Percentiles rank a stretch among this genome's conserved stretches.
These are phyloP conservation scores for Trematomus loennbergii DNA, from an alignment of 2,113 vertebrate species.

Conservation along the genomic window DNA sequence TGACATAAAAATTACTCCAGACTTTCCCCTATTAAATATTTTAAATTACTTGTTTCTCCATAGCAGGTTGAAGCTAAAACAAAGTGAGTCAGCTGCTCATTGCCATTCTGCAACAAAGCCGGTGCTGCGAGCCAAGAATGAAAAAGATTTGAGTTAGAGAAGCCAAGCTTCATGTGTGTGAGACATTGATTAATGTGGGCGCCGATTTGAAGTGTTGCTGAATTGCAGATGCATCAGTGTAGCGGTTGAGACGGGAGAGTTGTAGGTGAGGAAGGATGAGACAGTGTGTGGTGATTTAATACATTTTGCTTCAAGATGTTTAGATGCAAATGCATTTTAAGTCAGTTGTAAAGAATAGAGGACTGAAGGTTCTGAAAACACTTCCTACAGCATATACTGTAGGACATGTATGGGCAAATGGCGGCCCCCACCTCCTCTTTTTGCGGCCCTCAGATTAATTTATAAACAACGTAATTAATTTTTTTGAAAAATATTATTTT, in stretches of 20 bases:
- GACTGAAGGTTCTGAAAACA: no score
- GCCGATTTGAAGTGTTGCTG: constrained; percentile 31
- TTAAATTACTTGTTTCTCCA: not conserved
- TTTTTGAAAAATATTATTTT: no score
- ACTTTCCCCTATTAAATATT: constrained; percentile 14
- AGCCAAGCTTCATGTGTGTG: constrained; percentile 12
- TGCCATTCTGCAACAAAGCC: constrained; percentile 7
- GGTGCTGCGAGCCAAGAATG: constrained; percentile 20
- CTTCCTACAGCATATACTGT: not conserved
- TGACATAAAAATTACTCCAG: constrained; percentile 12
- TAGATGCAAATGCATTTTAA: not conserved
- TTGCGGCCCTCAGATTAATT: no score
- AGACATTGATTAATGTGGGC: constrained; percentile 59
- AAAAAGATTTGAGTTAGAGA: constrained; percentile 42
- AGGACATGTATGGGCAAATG: no score
- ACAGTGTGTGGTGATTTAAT: constrained; percentile 2
- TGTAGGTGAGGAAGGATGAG: constrained; percentile 16
- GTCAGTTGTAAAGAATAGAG: not conserved
- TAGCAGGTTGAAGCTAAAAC: constrained; percentile 6
- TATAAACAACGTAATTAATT: no score
- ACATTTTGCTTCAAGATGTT: constrained; percentile 11
- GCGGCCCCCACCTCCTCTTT: no score
- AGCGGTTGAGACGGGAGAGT: constrained; percentile 26
- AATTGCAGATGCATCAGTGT: constrained; percentile 41
- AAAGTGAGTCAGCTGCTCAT: constrained; percentile 21